phyloP scores from a whole-genome alignment of 53 echinoderm and acorn worm species.

The Actinopyga echinites region DNA sequence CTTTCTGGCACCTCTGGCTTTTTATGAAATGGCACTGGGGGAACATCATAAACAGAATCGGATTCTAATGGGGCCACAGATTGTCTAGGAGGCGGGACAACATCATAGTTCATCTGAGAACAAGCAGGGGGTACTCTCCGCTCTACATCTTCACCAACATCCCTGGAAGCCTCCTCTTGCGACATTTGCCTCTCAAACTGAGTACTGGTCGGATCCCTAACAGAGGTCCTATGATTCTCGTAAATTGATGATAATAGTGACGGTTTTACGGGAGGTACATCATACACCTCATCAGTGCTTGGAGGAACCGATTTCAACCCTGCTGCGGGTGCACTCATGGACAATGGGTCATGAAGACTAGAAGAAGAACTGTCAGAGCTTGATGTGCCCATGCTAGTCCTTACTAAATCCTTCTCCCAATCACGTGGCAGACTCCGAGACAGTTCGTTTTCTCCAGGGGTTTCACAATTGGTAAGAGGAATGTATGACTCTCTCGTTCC shows the following conservation, averaged over 20 bases:
- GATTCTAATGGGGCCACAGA: constrained; percentile 21
- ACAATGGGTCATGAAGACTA: not conserved
- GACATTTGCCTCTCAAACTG: constrained; percentile 62
- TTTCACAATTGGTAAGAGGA: constrained; percentile 64
- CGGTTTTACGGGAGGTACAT: constrained; percentile 44
- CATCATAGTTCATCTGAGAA: constrained; percentile 39
- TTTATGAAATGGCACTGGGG: constrained; percentile 23
- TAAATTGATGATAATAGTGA: constrained; percentile 17
- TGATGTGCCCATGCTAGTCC: not conserved
- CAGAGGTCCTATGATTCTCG: constrained; percentile 23
- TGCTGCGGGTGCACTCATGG: constrained; percentile 3
- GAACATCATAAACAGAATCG: constrained; percentile 57
- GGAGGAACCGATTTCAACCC: constrained; percentile 15
- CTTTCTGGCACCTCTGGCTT: constrained; percentile 23
- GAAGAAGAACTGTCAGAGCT: constrained; percentile 53
- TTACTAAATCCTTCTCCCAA: not conserved
- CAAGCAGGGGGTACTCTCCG: not conserved
- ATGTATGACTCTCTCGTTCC: constrained; percentile 69
- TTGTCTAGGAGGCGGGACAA: constrained; percentile 44
- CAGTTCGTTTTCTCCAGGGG: constrained; percentile 25
- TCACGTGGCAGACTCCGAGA: constrained; percentile 48
- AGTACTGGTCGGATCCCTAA: constrained; percentile 55
- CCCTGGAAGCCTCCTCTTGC: not conserved
- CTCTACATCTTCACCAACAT: not conserved
- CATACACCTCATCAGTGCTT: constrained; percentile 46